Percentiles rank a stretch among this genome's conserved stretches.
phyloP scores from a whole-genome alignment of 1,140 invertebrate genomes.

The Drosophila sechellia region DNA sequence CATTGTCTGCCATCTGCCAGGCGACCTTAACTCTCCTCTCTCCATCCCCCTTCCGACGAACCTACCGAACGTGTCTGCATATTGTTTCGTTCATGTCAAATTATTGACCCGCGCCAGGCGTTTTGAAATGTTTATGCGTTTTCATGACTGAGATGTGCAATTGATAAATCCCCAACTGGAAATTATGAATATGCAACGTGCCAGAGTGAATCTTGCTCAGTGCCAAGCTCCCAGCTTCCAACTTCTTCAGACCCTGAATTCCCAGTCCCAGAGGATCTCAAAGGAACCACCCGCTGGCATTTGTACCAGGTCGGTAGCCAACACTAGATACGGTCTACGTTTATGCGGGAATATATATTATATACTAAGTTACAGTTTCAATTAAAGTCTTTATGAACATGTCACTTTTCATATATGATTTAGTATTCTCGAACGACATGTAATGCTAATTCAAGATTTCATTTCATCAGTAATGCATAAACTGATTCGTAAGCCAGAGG shows the following conservation, averaged over 20 bases:
- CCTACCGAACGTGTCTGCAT: conserved; percentile 43
- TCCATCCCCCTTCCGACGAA: not conserved
- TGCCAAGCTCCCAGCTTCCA: conserved; percentile 3
- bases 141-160: conserved; percentile 81
- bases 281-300: conserved; percentile 61
- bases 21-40: conserved; percentile 15
- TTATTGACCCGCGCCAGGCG: conserved; percentile 74
- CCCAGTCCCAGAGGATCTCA: conserved; percentile 7
- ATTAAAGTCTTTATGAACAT: too few relatives aligned
- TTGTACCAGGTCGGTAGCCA: conserved; percentile 56
- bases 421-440: too few relatives aligned
- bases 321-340: conserved; percentile 34
- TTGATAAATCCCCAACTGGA: conserved; percentile 74
- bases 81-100: conserved; percentile 83
- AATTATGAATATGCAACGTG: conserved; percentile 80
- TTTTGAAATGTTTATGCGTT: conserved; percentile 82
- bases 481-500: not conserved
- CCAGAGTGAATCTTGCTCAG: conserved; percentile 4
- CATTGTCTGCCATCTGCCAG: conserved; percentile 12
- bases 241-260: conserved; percentile 4
- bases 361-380: too few relatives aligned
- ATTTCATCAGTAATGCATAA: not conserved
- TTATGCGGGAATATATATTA: conserved; percentile 33
- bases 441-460: too few relatives aligned
- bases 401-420: too few relatives aligned